Evolutionary conservation across 2,888 invertebrate species (phyloP), one percentile per base, ranked within the genome.

Genomic region (Shargacucullia verbasci): DNA sequence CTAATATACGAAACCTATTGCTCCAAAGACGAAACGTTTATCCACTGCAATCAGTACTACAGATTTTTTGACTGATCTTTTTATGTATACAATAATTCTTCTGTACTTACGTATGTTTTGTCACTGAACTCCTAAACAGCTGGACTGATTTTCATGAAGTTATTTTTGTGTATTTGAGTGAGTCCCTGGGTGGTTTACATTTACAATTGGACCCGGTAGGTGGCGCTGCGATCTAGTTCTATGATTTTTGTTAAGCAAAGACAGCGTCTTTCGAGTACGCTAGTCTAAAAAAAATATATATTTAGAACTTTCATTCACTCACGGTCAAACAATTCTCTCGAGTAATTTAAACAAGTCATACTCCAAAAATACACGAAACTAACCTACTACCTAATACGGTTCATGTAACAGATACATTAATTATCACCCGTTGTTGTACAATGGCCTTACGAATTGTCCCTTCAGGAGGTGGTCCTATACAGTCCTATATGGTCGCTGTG

Each of bases 321-420:
- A 4, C 6, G 5, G 8, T 31, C n/a, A 33, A 37, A 9, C 9
- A 27, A 9, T 25, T 14, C 40, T 54, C 15, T 10, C 33, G 50
- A 44, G 45, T 67, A 54, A 59, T 61, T 55, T 37, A 56, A 67
- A 62, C 57, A 44, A 59, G 46, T 58, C 71, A 57, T 56, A 50
- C 53, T 55, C 31, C 29, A 53, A 54, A 56, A 61, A 64, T 41
- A 34, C 44, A 53, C 47, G 59, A 46, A 55, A 60, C 63, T 73
- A 65, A 55, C 66, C 43, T 37, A 20, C 43, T 37, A 20, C 43
- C 68, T 84, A 83, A 84, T 84, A 80, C 84, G 82, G 78, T 77
- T 85, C 83, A 74, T 81, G 85, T 86, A 82, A 79, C 83, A 82
- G 72, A 82, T 83, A 84, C 85, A 87, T 87, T 85, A 84, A 86